Evolutionary conservation across 2,797 vertebrate species (phyloP).

Genomic region (Sebastes aleutianus): DNA sequence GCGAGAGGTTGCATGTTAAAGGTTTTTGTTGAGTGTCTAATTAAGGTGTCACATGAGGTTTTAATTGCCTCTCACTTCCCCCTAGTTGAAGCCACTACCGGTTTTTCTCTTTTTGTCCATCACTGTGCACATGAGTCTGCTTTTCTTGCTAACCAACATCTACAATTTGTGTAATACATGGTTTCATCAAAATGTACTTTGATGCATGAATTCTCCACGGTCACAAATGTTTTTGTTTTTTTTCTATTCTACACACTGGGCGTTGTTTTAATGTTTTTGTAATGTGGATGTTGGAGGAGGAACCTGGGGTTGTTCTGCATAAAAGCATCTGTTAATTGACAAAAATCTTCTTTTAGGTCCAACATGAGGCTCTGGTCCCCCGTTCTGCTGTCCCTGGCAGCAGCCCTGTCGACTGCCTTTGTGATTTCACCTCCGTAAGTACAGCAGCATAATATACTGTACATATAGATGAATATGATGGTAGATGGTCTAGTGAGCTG

Average conservation of each 20-base stretch:
- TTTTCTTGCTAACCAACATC: neutral
- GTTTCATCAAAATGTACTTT: neutral
- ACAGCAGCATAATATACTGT: neutral
- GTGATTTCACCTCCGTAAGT: conserved; percentile 62
- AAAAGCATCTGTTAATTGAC: neutral
- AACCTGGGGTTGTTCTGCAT: neutral
- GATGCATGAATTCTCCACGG: neutral
- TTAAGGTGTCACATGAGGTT: neutral
- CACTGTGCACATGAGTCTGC: neutral
- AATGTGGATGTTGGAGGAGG: neutral
- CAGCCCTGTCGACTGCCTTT: conserved; percentile 40
- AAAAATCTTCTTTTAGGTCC: conserved; percentile 31
- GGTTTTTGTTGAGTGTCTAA: neutral
- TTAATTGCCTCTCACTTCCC: neutral
- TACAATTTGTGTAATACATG: neutral
- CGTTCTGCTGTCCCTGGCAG: conserved; percentile 61
- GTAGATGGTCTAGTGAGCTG: neutral
- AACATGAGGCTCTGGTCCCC: conserved; percentile 50
- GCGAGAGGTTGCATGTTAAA: rapidly evolving
- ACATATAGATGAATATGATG: neutral
- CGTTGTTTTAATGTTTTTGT: neutral
- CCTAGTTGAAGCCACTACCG: neutral
- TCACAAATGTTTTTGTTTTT: neutral
- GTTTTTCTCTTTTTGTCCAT: neutral
- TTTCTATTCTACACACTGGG: neutral